Conservation (phyloP, 2,113 vertebrate species). For the Crotophaga sulcirostris region DNA sequence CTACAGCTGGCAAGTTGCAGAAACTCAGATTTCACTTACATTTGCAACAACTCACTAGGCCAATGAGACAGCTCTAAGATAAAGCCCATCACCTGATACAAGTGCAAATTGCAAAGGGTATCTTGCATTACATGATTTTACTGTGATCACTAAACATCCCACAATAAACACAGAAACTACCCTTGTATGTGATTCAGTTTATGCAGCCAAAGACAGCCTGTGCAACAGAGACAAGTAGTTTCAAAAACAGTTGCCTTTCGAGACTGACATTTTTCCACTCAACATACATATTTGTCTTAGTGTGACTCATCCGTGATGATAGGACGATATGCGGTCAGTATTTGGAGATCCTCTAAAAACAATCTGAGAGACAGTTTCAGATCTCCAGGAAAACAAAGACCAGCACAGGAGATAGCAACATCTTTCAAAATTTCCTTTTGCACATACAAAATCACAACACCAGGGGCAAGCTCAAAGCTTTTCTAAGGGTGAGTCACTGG, state of each 20-base stretch:
- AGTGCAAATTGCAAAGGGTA: not conserved
- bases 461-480: not conserved
- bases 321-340: not conserved
- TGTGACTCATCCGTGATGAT: not conserved
- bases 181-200: not conserved
- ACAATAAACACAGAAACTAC: not conserved
- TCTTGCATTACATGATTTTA: not conserved
- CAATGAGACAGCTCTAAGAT: not conserved
- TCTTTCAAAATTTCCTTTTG: not conserved
- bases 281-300: not conserved
- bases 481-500: not conserved
- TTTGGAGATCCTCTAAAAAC: not conserved
- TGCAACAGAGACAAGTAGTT: not conserved
- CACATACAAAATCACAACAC: not conserved
- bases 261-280: conserved; percentile 1
- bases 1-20: not conserved
- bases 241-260: not conserved
- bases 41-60: not conserved
- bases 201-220: not conserved
- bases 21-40: not conserved
- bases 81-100: not conserved
- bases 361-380: not conserved
- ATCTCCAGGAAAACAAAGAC: not conserved
- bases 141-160: not conserved
- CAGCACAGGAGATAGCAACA: not conserved